These are phyloP conservation scores for Enteromius argenteus DNA, from an alignment of 2,797 vertebrate genomes.

Conservation along the genomic window DNA sequence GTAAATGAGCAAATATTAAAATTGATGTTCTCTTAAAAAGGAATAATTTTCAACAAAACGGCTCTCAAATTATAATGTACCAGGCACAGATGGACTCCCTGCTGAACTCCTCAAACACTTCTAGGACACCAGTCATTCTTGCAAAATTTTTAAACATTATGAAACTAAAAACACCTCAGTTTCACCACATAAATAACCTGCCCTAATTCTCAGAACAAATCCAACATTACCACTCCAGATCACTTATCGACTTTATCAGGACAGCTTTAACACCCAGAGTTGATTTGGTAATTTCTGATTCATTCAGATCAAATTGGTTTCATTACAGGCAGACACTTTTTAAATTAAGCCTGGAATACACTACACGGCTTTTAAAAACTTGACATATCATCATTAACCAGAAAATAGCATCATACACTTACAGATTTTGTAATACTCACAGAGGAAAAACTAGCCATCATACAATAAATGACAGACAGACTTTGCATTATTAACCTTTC, in stretches of 20 bases:
- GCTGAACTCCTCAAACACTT: not conserved
- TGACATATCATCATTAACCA: not conserved
- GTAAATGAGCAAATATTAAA: not conserved
- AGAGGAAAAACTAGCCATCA: too few relatives aligned
- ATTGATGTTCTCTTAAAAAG: not conserved
- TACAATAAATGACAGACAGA: not conserved
- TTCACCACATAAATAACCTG: not conserved
- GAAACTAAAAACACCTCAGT: not conserved
- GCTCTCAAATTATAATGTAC: not conserved
- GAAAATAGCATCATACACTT: not conserved
- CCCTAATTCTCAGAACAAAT: not conserved
- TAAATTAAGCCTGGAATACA: not conserved
- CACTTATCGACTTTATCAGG: not conserved
- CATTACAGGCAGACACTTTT: conserved; percentile 5
- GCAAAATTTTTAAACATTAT: not conserved
- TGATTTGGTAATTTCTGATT: not conserved
- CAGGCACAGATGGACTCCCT: not conserved
- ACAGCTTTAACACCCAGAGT: not conserved
- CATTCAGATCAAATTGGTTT: not conserved
- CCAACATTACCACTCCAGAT: not conserved
- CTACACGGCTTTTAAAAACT: not conserved
- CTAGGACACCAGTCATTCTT: not conserved
- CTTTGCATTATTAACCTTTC: not conserved
- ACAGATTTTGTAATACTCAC: too few relatives aligned
- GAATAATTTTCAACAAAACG: not conserved